Evolutionary conservation across 1,140 invertebrate genomes (phyloP).

Genomic region (Asbolus verrucosus): DNA sequence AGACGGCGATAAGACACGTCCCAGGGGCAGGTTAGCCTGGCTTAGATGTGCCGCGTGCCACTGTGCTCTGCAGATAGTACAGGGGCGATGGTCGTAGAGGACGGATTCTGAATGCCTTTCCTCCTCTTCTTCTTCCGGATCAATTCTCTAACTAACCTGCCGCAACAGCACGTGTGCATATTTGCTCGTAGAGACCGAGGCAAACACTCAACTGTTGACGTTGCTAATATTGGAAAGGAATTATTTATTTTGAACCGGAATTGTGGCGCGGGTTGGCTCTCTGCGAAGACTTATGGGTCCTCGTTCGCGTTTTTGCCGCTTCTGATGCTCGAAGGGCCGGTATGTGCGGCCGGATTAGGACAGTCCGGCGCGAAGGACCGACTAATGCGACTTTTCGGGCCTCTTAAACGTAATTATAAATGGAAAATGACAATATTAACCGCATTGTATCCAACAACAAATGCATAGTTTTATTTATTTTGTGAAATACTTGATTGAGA

Average conservation of each 20-base stretch:
- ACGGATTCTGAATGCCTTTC: slow-evolving; percentile 8
- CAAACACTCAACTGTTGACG: slow-evolving; percentile 9
- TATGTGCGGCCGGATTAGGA: too few species aligned
- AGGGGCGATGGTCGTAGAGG: slow-evolving; percentile 2
- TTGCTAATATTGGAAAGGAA: slow-evolving; percentile 31
- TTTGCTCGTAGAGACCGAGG: slow-evolving; percentile 9
- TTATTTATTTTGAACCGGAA: slow-evolving; percentile 40
- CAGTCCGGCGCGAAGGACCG: too few species aligned
- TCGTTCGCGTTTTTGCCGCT: too few species aligned
- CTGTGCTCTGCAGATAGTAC: slow-evolving; percentile 45
- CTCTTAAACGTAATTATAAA: too few species aligned
- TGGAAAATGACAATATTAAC: too few species aligned
- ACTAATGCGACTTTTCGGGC: too few species aligned
- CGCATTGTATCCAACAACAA: too few species aligned
- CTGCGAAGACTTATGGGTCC: too few species aligned
- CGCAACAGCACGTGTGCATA: slow-evolving; percentile 24
- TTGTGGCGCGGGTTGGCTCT: slow-evolving; percentile 3
- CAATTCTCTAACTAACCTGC: slow-evolving; percentile 35
- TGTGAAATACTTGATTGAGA: too few species aligned
- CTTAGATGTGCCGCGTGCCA: slow-evolving; percentile 47
- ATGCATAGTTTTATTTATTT: too few species aligned
- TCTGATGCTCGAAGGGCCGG: too few species aligned
- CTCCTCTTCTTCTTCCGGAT: slow-evolving; percentile 25
- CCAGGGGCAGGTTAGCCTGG: slow-evolving; percentile 49
- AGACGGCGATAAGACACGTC: slow-evolving; percentile 51